These are phyloP conservation scores for Drosophila elegans DNA, from an alignment of 1,140 invertebrate genomes.

Conservation along the genomic window DNA sequence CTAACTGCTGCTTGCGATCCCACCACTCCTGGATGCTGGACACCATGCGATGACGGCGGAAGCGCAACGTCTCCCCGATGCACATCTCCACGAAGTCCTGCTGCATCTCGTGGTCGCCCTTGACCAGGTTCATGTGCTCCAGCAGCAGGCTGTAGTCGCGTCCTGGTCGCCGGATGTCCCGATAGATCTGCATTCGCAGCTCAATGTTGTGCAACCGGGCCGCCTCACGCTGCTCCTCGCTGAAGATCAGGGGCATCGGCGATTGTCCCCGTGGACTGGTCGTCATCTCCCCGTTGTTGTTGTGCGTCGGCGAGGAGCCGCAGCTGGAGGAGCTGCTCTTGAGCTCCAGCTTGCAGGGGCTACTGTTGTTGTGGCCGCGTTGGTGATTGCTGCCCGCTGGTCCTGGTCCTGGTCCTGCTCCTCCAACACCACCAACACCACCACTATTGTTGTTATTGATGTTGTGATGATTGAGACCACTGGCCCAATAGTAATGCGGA, in stretches of 20 bases:
- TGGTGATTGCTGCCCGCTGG: conserved; percentile 13
- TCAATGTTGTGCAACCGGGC: conserved; percentile 85
- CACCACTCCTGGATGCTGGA: conserved; percentile 85
- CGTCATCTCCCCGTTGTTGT: conserved; percentile 42
- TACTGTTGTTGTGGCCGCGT: conserved; percentile 32
- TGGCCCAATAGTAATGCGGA: conserved; percentile 69
- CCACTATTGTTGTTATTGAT: conserved; percentile 17
- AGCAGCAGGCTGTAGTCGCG: conserved; percentile 90
- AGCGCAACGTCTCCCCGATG: conserved; percentile 91
- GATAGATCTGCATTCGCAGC: conserved; percentile 86
- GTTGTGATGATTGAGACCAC: conserved; percentile 57
- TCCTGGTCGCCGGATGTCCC: conserved; percentile 85
- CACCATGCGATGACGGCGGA: conserved; percentile 91
- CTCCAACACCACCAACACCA: too few species aligned
- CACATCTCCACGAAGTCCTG: conserved; percentile 90
- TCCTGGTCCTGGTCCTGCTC: too few species aligned
- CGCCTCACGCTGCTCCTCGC: conserved; percentile 84
- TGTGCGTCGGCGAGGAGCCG: conserved; percentile 34
- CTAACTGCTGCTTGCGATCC: conserved; percentile 70
- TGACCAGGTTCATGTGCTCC: conserved; percentile 89
- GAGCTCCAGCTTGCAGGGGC: conserved; percentile 31
- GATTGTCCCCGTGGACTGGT: conserved; percentile 1
- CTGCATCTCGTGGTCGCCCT: conserved; percentile 89
- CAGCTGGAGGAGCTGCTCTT: conserved; percentile 32
- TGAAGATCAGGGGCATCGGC: conserved; percentile 31